A percentile compares a stretch with the other conserved stretches of the same genome.
phyloP scores from a whole-genome alignment of 2,797 vertebrate genomes.

The Kryptopterus vitreolus region DNA sequence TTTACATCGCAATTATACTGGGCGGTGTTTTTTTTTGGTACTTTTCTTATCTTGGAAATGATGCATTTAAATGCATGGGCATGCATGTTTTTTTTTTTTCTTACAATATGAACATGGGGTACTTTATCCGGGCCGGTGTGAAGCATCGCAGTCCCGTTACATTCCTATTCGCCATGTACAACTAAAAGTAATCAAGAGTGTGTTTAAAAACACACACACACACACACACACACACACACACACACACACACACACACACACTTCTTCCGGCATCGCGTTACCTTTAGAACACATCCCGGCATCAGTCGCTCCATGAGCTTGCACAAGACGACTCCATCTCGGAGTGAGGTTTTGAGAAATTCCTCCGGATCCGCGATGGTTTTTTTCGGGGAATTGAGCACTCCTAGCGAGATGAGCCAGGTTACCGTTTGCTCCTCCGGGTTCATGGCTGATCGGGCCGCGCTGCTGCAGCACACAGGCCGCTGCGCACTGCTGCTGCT shows the following conservation, averaged over 20 bases:
- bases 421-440: constrained; percentile 93
- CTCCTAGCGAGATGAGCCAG: constrained; percentile 95
- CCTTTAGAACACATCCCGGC: constrained; percentile 87
- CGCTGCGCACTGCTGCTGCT: constrained; percentile 73
- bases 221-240: too few relatives aligned
- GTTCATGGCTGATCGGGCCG: constrained; percentile 80
- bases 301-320: constrained; percentile 86
- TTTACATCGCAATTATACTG: constrained; percentile 36
- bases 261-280: constrained; percentile 56
- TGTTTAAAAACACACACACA: too few relatives aligned
- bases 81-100: not conserved
- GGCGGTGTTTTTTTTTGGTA: not conserved
- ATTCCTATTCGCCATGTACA: not conserved
- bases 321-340: constrained; percentile 93
- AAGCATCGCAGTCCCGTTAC: not conserved
- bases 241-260: too few relatives aligned
- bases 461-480: constrained; percentile 62
- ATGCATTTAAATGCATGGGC: not conserved
- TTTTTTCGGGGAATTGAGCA: constrained; percentile 95
- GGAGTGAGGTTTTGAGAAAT: constrained; percentile 87
- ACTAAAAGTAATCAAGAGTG: not conserved
- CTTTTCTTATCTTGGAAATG: not conserved
- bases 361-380: constrained; percentile 88
- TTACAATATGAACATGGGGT: not conserved
- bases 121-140: not conserved